Percentiles rank a stretch among this genome's conserved stretches.
Evolutionary conservation across 2,113 vertebrate species (phyloP).

Genomic region (Eolophus roseicapilla): DNA sequence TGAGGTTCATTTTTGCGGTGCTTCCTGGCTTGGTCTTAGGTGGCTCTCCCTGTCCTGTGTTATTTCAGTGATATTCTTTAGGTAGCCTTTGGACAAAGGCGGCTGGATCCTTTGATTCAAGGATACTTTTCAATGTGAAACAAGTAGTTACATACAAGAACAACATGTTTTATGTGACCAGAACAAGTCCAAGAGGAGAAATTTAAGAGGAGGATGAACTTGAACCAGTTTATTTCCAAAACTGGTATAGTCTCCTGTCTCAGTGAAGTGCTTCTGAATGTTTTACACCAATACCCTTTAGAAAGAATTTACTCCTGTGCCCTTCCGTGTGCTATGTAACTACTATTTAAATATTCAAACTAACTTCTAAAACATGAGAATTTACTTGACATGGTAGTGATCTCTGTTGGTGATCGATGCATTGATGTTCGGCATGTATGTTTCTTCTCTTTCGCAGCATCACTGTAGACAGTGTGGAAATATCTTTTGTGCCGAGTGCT

Average conservation of each 20-base stretch:
- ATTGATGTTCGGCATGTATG: not conserved
- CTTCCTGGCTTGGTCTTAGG: not conserved
- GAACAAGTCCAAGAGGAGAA: not conserved
- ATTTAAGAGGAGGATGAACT: not conserved
- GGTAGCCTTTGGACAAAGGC: not conserved
- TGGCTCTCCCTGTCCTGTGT: not conserved
- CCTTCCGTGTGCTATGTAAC: not conserved
- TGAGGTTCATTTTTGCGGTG: not conserved
- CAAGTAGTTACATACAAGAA: not conserved
- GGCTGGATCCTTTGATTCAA: not conserved
- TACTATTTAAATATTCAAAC: not conserved
- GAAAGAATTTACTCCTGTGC: not conserved
- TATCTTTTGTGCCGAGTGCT: slow-evolving; percentile 97
- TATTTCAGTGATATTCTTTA: not conserved
- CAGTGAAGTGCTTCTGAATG: not conserved
- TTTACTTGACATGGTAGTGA: not conserved
- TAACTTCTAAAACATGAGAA: not conserved
- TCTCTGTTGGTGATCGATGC: not conserved
- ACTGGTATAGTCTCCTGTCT: not conserved
- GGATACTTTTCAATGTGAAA: not conserved
- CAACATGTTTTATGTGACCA: not conserved
- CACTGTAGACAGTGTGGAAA: slow-evolving; percentile 98
- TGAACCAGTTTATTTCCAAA: not conserved
- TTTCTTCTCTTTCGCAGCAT: slow-evolving; percentile 80
- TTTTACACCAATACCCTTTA: not conserved